Conservation (phyloP, 2,113 vertebrate genomes). For the Struthidea cinerea region DNA sequence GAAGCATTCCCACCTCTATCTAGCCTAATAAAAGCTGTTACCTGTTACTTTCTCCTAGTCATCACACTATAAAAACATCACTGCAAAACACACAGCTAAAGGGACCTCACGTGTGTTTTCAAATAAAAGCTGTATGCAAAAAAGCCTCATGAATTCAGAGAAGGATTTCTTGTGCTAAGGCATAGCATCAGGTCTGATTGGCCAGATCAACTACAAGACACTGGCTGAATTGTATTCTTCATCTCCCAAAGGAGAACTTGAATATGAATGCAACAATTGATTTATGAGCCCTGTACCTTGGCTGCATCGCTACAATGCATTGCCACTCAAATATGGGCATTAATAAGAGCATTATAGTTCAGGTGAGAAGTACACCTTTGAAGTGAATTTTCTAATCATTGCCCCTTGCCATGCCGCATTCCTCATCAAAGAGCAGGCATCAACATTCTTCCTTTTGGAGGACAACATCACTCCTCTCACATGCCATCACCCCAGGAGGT, state of each 20-base stretch:
- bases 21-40: not conserved
- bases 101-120: not conserved
- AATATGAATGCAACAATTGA: not conserved
- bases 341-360: not conserved
- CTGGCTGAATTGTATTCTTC: not conserved
- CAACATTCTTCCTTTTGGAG: not conserved
- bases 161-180: not conserved
- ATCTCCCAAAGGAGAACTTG: not conserved
- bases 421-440: not conserved
- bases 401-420: not conserved
- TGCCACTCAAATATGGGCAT: not conserved
- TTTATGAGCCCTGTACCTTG: not conserved
- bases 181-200: not conserved
- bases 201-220: not conserved
- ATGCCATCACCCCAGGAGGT: not conserved
- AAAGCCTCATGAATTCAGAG: not conserved
- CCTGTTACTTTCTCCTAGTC: not conserved
- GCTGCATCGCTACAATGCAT: fast-evolving
- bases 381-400: not conserved
- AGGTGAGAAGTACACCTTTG: not conserved
- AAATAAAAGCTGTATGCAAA: not conserved
- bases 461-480: not conserved
- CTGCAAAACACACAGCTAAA: not conserved
- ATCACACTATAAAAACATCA: not conserved
- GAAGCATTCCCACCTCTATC: fast-evolving